Evolutionary conservation across 2,797 vertebrate species (phyloP).

Genomic region (Hemitrygon akajei): DNA sequence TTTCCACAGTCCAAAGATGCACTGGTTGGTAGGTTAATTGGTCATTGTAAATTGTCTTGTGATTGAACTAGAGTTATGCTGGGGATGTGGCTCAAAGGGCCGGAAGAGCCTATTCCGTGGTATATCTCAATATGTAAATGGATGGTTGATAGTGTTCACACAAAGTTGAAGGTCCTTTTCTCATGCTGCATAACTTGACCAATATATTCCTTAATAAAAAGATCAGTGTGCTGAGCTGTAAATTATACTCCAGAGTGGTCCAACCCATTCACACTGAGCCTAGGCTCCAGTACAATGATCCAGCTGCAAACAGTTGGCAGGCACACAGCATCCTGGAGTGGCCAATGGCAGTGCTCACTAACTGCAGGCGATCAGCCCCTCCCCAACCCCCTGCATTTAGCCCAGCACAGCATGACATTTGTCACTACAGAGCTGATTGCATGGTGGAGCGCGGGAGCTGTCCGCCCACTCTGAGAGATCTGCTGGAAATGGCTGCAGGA

Average conservation of each 20-base stretch:
- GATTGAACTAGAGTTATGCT: no score
- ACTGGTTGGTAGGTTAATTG: no score
- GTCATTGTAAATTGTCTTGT: no score
- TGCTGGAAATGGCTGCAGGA: background rate
- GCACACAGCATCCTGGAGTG: background rate
- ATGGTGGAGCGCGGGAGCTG: background rate
- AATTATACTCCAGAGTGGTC: background rate
- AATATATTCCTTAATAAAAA: no score
- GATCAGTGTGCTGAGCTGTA: background rate
- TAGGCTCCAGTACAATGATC: background rate
- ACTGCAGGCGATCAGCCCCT: background rate
- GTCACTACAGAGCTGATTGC: background rate
- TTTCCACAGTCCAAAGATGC: no score
- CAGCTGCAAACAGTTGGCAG: constrained; percentile 1
- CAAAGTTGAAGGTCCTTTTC: no score
- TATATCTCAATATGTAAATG: no score
- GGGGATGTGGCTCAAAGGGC: no score
- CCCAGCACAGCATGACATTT: background rate
- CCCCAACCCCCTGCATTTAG: background rate
- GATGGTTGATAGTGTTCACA: no score
- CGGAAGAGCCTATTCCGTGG: no score
- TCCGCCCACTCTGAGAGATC: background rate
- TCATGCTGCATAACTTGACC: no score
- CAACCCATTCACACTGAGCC: background rate
- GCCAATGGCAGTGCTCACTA: background rate